Conservation (phyloP, 2,888 invertebrate genomes). For the Lathronympha strigana region DNA sequence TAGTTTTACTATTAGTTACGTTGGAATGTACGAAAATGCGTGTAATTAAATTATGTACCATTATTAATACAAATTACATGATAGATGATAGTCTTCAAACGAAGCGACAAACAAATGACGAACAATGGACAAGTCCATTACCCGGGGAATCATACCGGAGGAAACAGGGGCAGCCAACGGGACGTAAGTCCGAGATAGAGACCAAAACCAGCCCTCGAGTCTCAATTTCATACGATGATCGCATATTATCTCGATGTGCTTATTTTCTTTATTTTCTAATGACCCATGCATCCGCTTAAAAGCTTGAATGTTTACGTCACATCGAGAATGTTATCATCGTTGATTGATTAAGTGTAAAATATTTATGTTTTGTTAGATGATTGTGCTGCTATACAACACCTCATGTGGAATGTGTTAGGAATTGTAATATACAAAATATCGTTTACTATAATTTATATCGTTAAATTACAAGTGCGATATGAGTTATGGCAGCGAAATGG, state of each 20-base stretch:
- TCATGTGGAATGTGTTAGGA: constrained; percentile 72
- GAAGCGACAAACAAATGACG: constrained; percentile 74
- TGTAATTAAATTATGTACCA: neutral
- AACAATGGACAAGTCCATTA: constrained; percentile 68
- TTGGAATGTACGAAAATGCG: constrained; percentile 6
- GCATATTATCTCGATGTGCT: constrained; percentile 80
- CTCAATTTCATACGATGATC: constrained; percentile 72
- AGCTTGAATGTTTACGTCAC: constrained; percentile 73
- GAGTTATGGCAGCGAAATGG: constrained; percentile 51
- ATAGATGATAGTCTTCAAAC: constrained; percentile 73
- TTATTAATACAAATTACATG: constrained; percentile 42
- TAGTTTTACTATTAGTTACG: constrained; percentile 20
- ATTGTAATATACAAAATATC: constrained; percentile 69
- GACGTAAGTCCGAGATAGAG: constrained; percentile 84
- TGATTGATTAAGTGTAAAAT: constrained; percentile 50
- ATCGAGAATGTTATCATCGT: constrained; percentile 82
- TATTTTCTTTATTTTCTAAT: constrained; percentile 59
- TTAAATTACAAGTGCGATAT: constrained; percentile 48
- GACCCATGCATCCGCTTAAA: constrained; percentile 74
- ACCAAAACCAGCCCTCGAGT: constrained; percentile 46
- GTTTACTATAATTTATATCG: constrained; percentile 52
- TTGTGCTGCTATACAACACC: constrained; percentile 50
- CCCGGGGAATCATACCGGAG: constrained; percentile 83
- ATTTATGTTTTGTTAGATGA: constrained; percentile 53
- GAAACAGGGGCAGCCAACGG: constrained; percentile 85